Conservation (phyloP, 1,140 invertebrate species). For the Tetramorium parvispinum region DNA sequence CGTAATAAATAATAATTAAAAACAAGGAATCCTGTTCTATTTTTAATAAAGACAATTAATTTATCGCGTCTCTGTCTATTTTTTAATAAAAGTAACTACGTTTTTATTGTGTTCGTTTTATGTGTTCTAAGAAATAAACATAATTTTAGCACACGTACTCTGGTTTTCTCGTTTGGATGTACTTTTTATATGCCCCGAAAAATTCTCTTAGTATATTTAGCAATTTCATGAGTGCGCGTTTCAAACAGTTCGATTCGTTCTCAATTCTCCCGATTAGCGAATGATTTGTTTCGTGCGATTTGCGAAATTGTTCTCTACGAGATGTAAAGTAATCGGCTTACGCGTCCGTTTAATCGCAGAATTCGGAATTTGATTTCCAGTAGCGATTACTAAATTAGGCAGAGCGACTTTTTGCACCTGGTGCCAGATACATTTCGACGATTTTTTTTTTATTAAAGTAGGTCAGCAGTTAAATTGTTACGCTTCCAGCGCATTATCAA, state of each 20-base stretch:
- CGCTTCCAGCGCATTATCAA: background rate
- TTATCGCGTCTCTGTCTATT: background rate
- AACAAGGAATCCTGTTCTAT: too few relatives aligned
- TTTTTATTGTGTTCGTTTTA: background rate
- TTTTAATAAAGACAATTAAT: background rate
- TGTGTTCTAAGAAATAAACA: background rate
- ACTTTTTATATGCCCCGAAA: background rate
- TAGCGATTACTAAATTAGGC: background rate
- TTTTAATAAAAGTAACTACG: background rate
- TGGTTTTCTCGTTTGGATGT: background rate
- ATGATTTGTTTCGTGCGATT: background rate
- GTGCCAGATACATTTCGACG: background rate
- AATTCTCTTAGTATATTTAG: background rate
- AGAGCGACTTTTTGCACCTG: background rate
- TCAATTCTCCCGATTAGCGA: background rate
- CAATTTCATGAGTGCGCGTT: background rate
- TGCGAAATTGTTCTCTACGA: background rate
- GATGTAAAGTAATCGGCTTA: background rate
- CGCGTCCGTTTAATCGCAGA: background rate
- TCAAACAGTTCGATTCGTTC: background rate
- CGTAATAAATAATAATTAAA: too few relatives aligned
- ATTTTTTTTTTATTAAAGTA: conserved; percentile 9
- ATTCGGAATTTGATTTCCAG: background rate
- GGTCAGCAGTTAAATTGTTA: background rate
- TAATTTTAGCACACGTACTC: background rate